Conservation (phyloP, 2,797 vertebrate genomes). For the Xerus rutilus region DNA sequence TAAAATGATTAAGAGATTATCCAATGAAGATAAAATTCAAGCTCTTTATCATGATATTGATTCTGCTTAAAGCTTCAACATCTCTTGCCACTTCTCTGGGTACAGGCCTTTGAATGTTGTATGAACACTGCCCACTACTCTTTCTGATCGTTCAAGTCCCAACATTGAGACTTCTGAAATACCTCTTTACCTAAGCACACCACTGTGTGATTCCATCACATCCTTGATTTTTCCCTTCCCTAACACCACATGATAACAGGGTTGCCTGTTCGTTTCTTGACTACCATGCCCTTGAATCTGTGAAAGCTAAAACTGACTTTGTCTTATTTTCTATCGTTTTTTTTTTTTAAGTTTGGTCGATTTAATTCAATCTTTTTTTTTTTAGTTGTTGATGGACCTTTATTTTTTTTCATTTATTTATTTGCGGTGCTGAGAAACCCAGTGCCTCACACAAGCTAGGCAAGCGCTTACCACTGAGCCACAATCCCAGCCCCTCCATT, state of each 20-base stretch:
- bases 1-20: neutral
- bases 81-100: slow-evolving; percentile 21
- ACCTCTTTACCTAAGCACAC: neutral
- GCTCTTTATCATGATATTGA: neutral
- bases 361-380: no score
- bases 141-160: neutral
- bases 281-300: neutral
- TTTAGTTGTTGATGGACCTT: no score
- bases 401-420: no score
- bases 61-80: neutral
- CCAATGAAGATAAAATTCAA: neutral
- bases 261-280: slow-evolving; percentile 36
- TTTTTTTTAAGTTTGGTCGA: no score
- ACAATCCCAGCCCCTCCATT: neutral
- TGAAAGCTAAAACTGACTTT: neutral
- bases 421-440: no score
- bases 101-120: slow-evolving; percentile 35
- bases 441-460: no score
- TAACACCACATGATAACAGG: neutral
- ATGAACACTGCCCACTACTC: neutral
- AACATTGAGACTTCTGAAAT: slow-evolving; percentile 29
- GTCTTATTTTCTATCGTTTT: neutral
- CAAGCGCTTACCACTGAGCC: no score
- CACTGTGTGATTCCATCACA: neutral
- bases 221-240: neutral